Base-by-base conservation (phyloP, 2,113 vertebrate species). In the Etheostoma cragini region DNA sequence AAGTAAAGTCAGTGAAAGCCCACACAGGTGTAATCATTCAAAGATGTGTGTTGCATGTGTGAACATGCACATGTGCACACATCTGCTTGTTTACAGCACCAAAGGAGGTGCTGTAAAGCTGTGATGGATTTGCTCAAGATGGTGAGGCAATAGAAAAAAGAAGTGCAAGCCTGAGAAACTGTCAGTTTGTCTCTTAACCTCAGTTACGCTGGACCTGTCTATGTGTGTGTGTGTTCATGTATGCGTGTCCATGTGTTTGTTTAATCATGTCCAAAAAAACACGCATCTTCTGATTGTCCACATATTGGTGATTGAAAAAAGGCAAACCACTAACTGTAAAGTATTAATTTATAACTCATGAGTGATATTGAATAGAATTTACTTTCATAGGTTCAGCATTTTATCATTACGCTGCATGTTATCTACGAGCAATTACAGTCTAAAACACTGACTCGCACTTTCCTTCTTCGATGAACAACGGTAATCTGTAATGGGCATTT, bases 121-220 rank as follows among this genome's bases (percentile, higher is more conserved):
- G 52, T 50, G 66, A 81, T 83, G 58, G 70, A 81, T 87, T 82
- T 56, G 3, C 7, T 21, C 82, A 79, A 88, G 84, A 83, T 89
- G 87, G 80, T 79, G 76, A 79, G 8, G 67, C 13, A 64, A 38
- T 30, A 85, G 42, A 81, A 84, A 81, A 84, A 68, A 35, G 52
- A 10, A 60, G 47, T 73, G 33, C 54, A 52, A 26, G 74, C n/a
- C 49, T 63, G 70, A 74, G 24, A 84, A 82, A 82, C 75, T 38
- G 54, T 61, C 14, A 30, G 60, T 16, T 80, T 85, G 57, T 53
- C 63, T 64, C 56, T 50, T 24, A 46, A 58, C 4, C 38, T 24
- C 24, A 58, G 46, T 62, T 54, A 89, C 77, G 63, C 54, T 52
- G 26, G 46, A 26, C 58, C 33, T 56, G 15, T 42, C 10, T 64